Conservation (phyloP, 2,888 invertebrate species). For the Argyresthia goedartella region DNA sequence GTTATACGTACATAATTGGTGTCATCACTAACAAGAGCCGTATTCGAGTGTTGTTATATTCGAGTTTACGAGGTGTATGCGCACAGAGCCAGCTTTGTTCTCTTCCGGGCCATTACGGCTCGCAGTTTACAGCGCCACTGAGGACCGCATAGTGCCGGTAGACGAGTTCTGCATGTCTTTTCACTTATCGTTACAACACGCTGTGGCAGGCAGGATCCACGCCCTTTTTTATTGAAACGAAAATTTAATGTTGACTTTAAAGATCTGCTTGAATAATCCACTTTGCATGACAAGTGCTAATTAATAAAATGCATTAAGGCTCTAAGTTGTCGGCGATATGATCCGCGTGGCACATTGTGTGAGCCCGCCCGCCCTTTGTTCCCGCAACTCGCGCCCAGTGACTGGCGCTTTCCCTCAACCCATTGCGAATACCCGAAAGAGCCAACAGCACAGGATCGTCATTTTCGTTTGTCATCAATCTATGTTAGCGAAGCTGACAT, state of each 20-base stretch:
- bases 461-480: conserved; percentile 71
- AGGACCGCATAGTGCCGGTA: conserved; percentile 22
- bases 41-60: not conserved
- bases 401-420: conserved; percentile 52
- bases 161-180: conserved; percentile 17
- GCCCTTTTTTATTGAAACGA: not conserved
- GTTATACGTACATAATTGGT: no score
- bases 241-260: not conserved
- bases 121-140: conserved; percentile 1
- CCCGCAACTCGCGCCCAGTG: conserved; percentile 44
- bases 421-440: conserved; percentile 43
- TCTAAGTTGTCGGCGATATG: conserved; percentile 49
- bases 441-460: conserved; percentile 54
- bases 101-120: not conserved
- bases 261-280: not conserved
- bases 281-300: conserved; percentile 26
- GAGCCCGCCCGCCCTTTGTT: conserved; percentile 44
- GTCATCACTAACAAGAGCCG: conserved; percentile 6
- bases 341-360: conserved; percentile 40
- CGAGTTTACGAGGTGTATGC: not conserved
- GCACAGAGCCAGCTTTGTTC: not conserved
- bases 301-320: conserved; percentile 63
- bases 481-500: conserved; percentile 68
- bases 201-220: not conserved
- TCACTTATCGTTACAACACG: conserved; percentile 11